Base-by-base conservation (phyloP, 1,140 invertebrate species). In the Asobara japonica region DNA sequence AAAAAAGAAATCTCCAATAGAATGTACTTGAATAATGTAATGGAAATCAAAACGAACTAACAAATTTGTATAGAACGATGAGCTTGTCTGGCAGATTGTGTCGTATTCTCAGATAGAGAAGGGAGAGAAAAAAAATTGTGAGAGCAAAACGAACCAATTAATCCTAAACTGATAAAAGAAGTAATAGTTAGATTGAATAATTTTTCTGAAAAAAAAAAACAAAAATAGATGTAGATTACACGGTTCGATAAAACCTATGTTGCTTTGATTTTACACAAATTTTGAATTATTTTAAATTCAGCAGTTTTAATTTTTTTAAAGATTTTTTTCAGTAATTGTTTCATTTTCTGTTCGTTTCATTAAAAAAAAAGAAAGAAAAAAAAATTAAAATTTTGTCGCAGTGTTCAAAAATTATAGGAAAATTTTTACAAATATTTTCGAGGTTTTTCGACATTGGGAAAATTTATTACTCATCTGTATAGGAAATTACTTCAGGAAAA, bases 121-220 rank as follows among this genome's bases (percentile, higher is more conserved):
- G 65, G 16, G 61, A 27, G 22, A 68, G 33, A 65, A 60, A 60
- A 38, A 45, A 60, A 18, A 51, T 62, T 31, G 29, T 30, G n/a
- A 62, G 29, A 48, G 69, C 20, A 60, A 69, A 74, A 74, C 45
- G 70, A 75, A 75, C 74, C 69, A 75, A 75, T 62, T 74, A 74
- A 71, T 71, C 69, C 62, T 72, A 75, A 69, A 64, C 10, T 65
- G 71, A 61, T 65, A 38, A 72, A 68, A 69, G n/a, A 8, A 68
- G 31, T 71, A 41, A 71, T 74, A 64, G 27, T 66, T 66, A 29
- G 38, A 27, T 13, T 48, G 22, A 65, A 41, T 65, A 38, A 38
- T 65, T 69, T 56, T 48, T 30, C 25, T 30, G 11, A 29, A 67
- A 11, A 45, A 48, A 30, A 60, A 25, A 65, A 65, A 30, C 0